Evolutionary conservation across 2,797 vertebrate species (phyloP).

Genomic region (Hydrophis major): DNA sequence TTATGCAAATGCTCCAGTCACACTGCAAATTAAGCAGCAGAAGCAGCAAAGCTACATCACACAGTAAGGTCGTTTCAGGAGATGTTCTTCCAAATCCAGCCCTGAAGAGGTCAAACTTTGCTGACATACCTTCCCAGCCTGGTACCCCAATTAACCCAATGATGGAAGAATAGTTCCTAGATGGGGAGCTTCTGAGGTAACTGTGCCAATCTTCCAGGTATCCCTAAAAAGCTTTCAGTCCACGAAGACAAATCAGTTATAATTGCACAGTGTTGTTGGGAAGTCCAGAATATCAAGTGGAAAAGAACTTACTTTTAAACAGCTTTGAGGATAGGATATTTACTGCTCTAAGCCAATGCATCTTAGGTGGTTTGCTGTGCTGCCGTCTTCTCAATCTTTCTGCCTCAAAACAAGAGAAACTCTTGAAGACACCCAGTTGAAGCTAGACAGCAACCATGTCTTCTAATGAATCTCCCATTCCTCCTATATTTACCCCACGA

Average conservation of each 20-base stretch:
- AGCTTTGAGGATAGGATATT: not conserved
- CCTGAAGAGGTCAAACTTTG: not conserved
- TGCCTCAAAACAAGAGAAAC: not conserved
- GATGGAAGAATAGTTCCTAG: not conserved
- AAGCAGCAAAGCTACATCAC: not conserved
- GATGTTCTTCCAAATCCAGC: not conserved
- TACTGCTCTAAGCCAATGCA: not conserved
- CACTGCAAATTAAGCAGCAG: not conserved
- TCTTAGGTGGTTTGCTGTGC: not conserved
- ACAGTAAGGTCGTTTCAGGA: not conserved
- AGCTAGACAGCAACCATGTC: not conserved
- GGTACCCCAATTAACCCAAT: not conserved
- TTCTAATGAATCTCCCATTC: not conserved
- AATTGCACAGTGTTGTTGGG: not conserved
- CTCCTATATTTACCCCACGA: not conserved
- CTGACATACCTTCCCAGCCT: not conserved
- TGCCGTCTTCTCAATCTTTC: not conserved
- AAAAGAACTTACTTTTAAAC: not conserved
- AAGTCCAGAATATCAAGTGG: not conserved
- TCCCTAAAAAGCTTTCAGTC: not conserved
- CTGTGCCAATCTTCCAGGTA: not conserved
- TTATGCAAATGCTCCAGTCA: not conserved
- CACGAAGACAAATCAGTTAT: not conserved
- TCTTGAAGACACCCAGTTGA: not conserved
- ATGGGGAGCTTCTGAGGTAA: not conserved